Evolutionary conservation across 2,797 vertebrate species (phyloP), one percentile per base, ranked within the genome.

Genomic region (Corythornis leucogaster): DNA sequence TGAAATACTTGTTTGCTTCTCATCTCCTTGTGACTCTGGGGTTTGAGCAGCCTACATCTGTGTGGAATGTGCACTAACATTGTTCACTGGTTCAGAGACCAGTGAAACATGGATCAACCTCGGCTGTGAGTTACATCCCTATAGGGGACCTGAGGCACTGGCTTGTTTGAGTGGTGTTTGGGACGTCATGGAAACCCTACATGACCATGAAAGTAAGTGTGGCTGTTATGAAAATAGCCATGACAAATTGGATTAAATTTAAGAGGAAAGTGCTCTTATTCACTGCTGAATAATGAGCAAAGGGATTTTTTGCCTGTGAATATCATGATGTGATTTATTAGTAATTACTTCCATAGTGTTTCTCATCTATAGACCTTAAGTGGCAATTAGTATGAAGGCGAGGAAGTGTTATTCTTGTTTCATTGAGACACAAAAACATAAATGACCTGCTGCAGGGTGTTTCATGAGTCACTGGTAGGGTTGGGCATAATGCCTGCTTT

Each of bases 371-470:
- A 79, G 53, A 91, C 92, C 74, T 88, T 84, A 91, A 95, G 61
- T 90, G 58, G 76, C 74, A 95, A 95, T 96, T 96, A 95, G 83
- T 69, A 85, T 78, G 59, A 84, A 89, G 82, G 17, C 7, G 25
- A 61, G 54, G 91, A 96, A 87, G 63, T 80, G 79, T 25, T 92
- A 62, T 76, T 89, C 58, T 77, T 85, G 10, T 51, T 96, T 95
- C 85, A 84, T 33, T 68, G 73, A 90, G 71, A 76, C 45, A 92
- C 43, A 64, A 38, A 93, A 64, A 57, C 73, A 64, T 94, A 89
- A 90, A 90, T 35, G 12, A 86, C 88, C 73, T 92, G 78, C 90
- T 93, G 48, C 59, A 53, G 89, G 88, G 80, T n/a, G 59, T 92
- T 94, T 80, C 4, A 22, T 93, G 88, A 92, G 62, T 94, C 90